Base-by-base conservation (phyloP, 1,140 invertebrate species). In the Dinothrombium tinctorium region DNA sequence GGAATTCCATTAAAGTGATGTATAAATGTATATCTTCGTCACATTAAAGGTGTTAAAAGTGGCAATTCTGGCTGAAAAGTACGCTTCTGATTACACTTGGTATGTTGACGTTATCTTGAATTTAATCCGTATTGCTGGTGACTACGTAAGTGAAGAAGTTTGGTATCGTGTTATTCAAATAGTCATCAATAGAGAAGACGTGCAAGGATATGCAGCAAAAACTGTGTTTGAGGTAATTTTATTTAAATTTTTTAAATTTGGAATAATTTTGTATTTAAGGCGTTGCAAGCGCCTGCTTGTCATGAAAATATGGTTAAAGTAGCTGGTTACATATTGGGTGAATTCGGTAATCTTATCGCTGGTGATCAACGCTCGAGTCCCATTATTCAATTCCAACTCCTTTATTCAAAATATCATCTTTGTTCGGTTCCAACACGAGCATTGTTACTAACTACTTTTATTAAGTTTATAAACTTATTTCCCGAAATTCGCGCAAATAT, bases 281-380 rank as follows among this genome's bases (percentile, higher is more conserved):
- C 90, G 46, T 60, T 98, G 35, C 87, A 95, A 68, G 87, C 89
- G 32, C 86, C 87, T 21, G 89, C 92, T 36, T 99, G 92, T 57
- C 94, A 99, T 62, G 94, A 99, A 65, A 99, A 99, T 59, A 99
- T 99, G 92, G 92, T 99, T 0, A 99, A 99, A 72, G 94, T 99
- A 33, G 92, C 92, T 39, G 94, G 90, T 21, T 99, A 99, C 52
- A 96, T 99, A 52, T 66, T 99, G 31, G 94, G 94, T 41, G 94
- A 99, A 64, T 99, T 99, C 67, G 94, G 94, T 22, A 99, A 99
- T 65, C 68, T 99, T 19, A 99, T 99, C 56, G 92, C 94, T 50
- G 92, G 92, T 9, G 94, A 99, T 64, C 79, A 84, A 41, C 69
- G 92, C 38, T 98, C 90, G 28, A 65, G 87, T 42, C 87, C 90